Evolutionary conservation across 2,888 invertebrate genomes (phyloP).

Genomic region (Creontiades dilutus): DNA sequence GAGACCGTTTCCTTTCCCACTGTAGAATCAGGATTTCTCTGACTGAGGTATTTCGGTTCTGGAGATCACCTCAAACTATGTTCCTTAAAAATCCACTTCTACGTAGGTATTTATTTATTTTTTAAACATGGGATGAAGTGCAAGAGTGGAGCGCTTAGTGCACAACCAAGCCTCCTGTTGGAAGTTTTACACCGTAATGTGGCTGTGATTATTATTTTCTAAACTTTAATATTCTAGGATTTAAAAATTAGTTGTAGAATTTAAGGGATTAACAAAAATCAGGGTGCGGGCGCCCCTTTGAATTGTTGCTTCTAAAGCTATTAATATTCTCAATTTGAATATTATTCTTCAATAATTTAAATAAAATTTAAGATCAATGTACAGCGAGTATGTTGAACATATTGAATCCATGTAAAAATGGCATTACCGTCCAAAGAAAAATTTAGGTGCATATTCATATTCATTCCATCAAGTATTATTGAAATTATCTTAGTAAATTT

Average conservation of each 20-base stretch:
- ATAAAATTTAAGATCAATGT: too few species aligned
- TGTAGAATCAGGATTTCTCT: neutral
- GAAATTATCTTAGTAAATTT: neutral
- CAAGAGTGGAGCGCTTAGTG: neutral
- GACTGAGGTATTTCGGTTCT: neutral
- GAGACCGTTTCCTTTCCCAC: neutral
- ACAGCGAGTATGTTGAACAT: neutral
- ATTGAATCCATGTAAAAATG: neutral
- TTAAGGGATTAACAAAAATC: neutral
- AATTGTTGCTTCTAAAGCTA: neutral
- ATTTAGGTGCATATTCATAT: neutral
- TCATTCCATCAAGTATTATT: conserved; percentile 28
- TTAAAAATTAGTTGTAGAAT: neutral
- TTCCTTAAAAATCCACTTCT: conserved; percentile 48
- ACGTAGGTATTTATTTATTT: conserved; percentile 59
- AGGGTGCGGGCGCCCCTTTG: conserved; percentile 19
- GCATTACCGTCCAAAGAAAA: conserved; percentile 36
- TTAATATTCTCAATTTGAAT: neutral
- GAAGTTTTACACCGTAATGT: conserved; percentile 57
- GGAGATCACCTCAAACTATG: conserved; percentile 13
- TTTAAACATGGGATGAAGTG: conserved; percentile 27
- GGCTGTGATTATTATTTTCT: conserved; percentile 55
- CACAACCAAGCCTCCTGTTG: neutral
- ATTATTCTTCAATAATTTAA: neutral
- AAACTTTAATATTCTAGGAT: neutral